Base-by-base conservation (phyloP, 64 coral and sea anemone species). In the Montipora foliosa region DNA sequence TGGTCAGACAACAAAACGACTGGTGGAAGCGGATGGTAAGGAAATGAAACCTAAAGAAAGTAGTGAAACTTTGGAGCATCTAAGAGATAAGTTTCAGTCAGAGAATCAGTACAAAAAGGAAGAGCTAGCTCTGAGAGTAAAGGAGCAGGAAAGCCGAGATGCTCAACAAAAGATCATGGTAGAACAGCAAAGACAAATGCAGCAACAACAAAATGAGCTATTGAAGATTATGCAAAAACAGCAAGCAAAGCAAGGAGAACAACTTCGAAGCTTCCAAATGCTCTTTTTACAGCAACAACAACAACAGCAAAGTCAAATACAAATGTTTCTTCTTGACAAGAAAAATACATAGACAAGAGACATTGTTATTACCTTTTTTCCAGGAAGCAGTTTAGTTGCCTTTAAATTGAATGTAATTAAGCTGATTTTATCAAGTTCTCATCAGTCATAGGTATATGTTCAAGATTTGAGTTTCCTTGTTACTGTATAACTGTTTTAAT, bases 131-230 rank as follows among this genome's bases (percentile, higher is more conserved):
- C 25, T 89, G 67, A 87, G 61, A 66, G 67, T 45, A 17, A 50
- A 81, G 48, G 49, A 51, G 47, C 49, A 52, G 11, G 79, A 52
- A 21, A 59, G 49, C 48, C 22, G n/a, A 21, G 19, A 57, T 50
- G 79, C 44, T 3, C n/a, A 51, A 22, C 79, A 81, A 13, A 50
- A 81, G 47, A 21, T 51, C 5, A 51, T 81, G 79, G 49, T 53
- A 22, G 59, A 46, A n/a, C 79, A 67, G 47, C 71, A 75, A 12
- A 74, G 29, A 46, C 29, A 55, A 4, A 71, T 61, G 15, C 70
- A 76, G 72, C 87, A 89, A 76, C 87, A 89, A 76, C 55, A 76
- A 24, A 24, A 76, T 71, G 17, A 76, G 44, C n/a, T 89, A 3
- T 76, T 77, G 17, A 29, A 89, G 50, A 76, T 89, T 67, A 76